Evolutionary conservation across 2,113 vertebrate species (phyloP).

Genomic region (Sterna hirundo): DNA sequence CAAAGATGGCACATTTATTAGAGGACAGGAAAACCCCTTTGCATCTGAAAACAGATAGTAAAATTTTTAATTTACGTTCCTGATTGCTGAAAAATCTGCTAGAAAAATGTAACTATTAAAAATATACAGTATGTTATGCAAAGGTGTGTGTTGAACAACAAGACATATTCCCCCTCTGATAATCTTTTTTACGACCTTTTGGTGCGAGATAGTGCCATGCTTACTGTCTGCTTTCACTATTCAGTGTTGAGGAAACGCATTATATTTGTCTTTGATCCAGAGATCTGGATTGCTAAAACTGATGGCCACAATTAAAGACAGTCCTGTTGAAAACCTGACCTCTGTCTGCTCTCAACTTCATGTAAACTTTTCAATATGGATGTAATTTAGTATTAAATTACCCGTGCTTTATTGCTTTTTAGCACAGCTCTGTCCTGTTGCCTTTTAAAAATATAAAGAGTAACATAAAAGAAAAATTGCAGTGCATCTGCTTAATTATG

Average conservation of each 20-base stretch:
- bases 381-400: conserved; percentile 96
- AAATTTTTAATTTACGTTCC: not conserved
- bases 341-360: conserved; percentile 83
- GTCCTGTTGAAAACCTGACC: conserved; percentile 81
- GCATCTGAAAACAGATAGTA: conserved; percentile 13
- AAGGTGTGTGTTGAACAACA: conserved; percentile 49
- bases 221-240: conserved; percentile 74
- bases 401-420: conserved; percentile 91
- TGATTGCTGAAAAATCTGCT: conserved; percentile 35
- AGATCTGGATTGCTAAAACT: conserved; percentile 77
- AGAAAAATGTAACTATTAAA: not conserved
- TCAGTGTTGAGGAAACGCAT: conserved; percentile 67
- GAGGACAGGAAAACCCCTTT: conserved; percentile 16
- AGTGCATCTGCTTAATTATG: conserved; percentile 76
- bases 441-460: conserved; percentile 77
- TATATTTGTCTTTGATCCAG: conserved; percentile 81
- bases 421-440: conserved; percentile 78
- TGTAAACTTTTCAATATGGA: conserved; percentile 94
- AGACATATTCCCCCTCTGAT: conserved; percentile 48
- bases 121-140: not conserved
- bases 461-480: conserved; percentile 80
- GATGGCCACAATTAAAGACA: conserved; percentile 84
- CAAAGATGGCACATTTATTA: conserved; percentile 44
- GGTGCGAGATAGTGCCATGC: conserved; percentile 70
- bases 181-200: conserved; percentile 71